A percentile compares a stretch with the other conserved stretches of the same genome.
These are phyloP conservation scores for Epistrophella euchroma DNA, from an alignment of 2,888 invertebrate species.

Conservation along the genomic window DNA sequence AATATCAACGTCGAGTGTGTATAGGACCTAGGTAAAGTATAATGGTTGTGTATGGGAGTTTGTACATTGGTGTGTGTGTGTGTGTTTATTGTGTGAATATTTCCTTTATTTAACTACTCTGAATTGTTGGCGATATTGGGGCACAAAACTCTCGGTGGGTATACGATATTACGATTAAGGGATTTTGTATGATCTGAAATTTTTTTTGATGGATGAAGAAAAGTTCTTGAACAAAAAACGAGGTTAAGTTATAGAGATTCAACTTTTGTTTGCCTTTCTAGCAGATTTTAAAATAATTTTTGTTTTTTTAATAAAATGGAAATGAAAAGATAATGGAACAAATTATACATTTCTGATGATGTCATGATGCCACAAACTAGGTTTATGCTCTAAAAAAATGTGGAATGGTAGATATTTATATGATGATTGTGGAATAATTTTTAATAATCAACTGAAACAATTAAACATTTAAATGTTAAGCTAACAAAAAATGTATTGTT, in stretches of 20 bases:
- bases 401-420: too few relatives aligned
- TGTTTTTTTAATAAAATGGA: too few relatives aligned
- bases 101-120: constrained; percentile 49
- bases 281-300: not conserved
- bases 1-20: constrained; percentile 51
- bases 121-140: not conserved
- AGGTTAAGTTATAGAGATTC: constrained; percentile 61
- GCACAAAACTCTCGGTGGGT: not conserved
- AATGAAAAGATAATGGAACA: too few relatives aligned
- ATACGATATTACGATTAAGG: constrained; percentile 39
- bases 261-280: constrained; percentile 23
- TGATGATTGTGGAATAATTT: constrained; percentile 2
- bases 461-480: too few relatives aligned
- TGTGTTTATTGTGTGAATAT: constrained; percentile 22
- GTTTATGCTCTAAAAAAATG: too few relatives aligned
- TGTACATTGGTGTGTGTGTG: constrained; percentile 13
- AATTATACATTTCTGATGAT: constrained; percentile 17
- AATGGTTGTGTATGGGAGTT: not conserved
- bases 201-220: constrained; percentile 34
- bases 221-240: constrained; percentile 35
- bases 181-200: constrained; percentile 60
- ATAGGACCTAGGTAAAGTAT: not conserved
- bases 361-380: constrained; percentile 41
- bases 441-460: constrained; percentile 15
- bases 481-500: too few relatives aligned